phyloP scores from a whole-genome alignment of 2,113 vertebrate genomes.

The Butorides virescens region DNA sequence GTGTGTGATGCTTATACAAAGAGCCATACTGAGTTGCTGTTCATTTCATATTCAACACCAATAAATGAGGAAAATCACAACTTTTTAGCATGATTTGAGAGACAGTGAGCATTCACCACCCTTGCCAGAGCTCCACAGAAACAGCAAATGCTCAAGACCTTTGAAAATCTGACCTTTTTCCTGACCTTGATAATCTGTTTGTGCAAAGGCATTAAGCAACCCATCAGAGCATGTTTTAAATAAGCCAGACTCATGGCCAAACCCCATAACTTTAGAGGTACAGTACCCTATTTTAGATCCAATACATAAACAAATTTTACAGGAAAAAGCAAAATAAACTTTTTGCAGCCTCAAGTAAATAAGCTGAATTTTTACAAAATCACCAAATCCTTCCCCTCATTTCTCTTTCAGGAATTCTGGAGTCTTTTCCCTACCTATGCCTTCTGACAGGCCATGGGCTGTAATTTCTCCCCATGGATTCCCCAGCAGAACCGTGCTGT shows the following conservation, averaged over 20 bases:
- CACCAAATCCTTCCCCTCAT: not conserved
- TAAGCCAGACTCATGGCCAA: not conserved
- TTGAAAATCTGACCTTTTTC: not conserved
- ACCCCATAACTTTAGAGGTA: not conserved
- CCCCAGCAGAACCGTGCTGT: not conserved
- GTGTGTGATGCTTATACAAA: not conserved
- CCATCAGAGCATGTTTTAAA: not conserved
- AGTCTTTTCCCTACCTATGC: not conserved
- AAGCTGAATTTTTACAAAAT: not conserved
- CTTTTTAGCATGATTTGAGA: not conserved
- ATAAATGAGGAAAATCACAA: not conserved
- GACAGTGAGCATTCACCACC: not conserved
- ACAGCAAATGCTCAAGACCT: not conserved
- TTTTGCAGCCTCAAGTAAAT: not conserved
- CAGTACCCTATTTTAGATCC: not conserved
- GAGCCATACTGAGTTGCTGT: not conserved
- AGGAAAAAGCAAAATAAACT: not conserved
- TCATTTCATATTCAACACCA: not conserved
- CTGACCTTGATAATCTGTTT: not conserved
- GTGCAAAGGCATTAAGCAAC: not conserved
- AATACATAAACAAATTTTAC: not conserved
- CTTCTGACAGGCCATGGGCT: fast-evolving
- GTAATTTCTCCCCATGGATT: not conserved
- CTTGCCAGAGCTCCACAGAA: not conserved
- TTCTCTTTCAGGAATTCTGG: not conserved